A percentile compares a stretch with the other conserved stretches of the same genome.
Conservation (phyloP, 2,888 invertebrate genomes). For the Entomobrya multifasciata region DNA sequence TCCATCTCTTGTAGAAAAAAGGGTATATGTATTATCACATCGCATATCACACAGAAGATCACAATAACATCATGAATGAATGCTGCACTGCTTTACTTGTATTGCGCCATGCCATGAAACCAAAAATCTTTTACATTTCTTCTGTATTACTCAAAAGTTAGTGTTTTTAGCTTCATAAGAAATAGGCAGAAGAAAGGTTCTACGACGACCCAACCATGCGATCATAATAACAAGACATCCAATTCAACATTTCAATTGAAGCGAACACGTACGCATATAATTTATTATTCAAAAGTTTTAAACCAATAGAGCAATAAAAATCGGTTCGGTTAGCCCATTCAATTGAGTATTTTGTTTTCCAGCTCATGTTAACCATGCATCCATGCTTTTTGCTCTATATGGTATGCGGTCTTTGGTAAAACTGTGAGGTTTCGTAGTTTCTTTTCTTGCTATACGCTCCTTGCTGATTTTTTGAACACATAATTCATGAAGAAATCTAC, state of each 20-base stretch:
- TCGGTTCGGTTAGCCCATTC: slow-evolving; percentile 73
- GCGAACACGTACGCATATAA: slow-evolving; percentile 9
- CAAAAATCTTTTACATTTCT: background rate
- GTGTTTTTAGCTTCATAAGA: too few relatives aligned
- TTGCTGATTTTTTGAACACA: background rate
- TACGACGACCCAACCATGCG: slow-evolving; percentile 42
- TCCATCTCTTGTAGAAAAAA: slow-evolving; percentile 35
- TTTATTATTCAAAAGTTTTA: slow-evolving; percentile 64
- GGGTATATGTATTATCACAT: slow-evolving; percentile 51
- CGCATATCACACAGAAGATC: slow-evolving; percentile 35
- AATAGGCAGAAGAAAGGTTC: too few relatives aligned
- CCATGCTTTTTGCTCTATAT: slow-evolving; percentile 11
- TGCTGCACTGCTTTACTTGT: background rate
- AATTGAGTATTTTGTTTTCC: slow-evolving; percentile 51
- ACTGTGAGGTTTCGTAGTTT: slow-evolving; percentile 36
- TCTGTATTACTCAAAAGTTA: background rate
- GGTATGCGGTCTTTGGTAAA: background rate
- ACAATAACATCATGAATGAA: background rate
- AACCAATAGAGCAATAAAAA: slow-evolving; percentile 74
- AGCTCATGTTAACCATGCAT: background rate
- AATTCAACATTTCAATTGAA: slow-evolving; percentile 49
- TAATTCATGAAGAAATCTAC: slow-evolving; percentile 3
- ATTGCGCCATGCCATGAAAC: background rate
- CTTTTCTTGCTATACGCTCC: background rate
- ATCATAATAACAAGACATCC: slow-evolving; percentile 40